Conservation (phyloP, 2,797 vertebrate species). For the Enteromius fasciolatus region DNA sequence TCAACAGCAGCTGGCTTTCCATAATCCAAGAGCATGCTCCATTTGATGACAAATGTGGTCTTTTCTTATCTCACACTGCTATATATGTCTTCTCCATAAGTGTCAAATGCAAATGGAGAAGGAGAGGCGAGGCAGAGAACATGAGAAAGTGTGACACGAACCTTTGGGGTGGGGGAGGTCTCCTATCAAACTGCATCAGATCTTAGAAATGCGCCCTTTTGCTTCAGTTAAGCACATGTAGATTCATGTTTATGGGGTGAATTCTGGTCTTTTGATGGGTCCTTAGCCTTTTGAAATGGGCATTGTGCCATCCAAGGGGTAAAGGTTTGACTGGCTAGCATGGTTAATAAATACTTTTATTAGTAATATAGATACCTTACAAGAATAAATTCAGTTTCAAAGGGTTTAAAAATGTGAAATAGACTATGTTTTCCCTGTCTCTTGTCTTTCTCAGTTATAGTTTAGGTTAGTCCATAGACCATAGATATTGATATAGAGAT, state of each 20-base stretch:
- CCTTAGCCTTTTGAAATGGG: constrained; percentile 2
- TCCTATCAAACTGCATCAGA: constrained; percentile 63
- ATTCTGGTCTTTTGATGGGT: not conserved
- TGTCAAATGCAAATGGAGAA: constrained; percentile 74
- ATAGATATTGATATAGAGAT: not conserved
- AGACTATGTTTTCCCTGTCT: not conserved
- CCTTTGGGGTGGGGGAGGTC: constrained; percentile 46
- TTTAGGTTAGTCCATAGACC: not conserved
- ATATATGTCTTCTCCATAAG: constrained; percentile 62
- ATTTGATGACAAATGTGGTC: constrained; percentile 75
- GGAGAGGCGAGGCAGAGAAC: constrained; percentile 65
- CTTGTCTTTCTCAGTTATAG: not conserved
- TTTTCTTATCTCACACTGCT: constrained; percentile 70
- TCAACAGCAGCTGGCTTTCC: constrained; percentile 71
- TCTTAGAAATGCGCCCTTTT: constrained; percentile 78
- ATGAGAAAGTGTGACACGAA: constrained; percentile 55
- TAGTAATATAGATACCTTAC: not conserved
- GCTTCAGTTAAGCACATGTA: constrained; percentile 71
- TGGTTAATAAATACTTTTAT: not conserved
- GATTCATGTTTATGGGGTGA: constrained; percentile 64
- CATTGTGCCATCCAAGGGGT: not conserved
- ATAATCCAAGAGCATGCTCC: constrained; percentile 64
- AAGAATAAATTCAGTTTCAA: not conserved
- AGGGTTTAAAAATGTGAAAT: not conserved
- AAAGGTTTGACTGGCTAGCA: not conserved